These are phyloP conservation scores for Sebastes oblongus DNA, from an alignment of 2,797 vertebrate genomes.

Conservation along the genomic window DNA sequence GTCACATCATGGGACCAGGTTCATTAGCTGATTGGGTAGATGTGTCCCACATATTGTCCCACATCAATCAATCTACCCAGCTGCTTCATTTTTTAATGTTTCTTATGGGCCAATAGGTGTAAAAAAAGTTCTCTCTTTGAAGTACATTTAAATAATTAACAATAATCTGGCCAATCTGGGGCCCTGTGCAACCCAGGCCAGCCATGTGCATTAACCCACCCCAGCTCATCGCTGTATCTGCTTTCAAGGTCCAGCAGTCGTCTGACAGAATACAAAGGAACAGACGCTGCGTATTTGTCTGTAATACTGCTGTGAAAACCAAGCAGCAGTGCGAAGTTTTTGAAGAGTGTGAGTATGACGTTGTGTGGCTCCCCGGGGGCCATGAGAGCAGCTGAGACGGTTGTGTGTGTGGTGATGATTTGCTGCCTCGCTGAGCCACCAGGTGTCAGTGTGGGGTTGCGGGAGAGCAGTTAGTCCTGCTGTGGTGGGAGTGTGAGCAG, in stretches of 20 bases:
- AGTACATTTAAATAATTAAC: no score
- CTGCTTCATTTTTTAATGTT: no score
- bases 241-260: slow-evolving; percentile 21
- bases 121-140: no score
- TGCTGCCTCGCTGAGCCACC: slow-evolving; percentile 51
- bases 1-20: no score
- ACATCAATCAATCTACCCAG: no score
- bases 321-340: slow-evolving; percentile 16
- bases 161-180: no score
- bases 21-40: no score
- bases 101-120: no score
- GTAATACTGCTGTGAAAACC: slow-evolving; percentile 25
- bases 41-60: no score
- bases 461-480: not conserved
- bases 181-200: no score
- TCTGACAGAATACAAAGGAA: slow-evolving; percentile 26
- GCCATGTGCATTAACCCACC: no score
- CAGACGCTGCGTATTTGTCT: not conserved
- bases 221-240: not conserved
- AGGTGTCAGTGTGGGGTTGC: slow-evolving; percentile 73
- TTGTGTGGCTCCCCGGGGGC: slow-evolving; percentile 23
- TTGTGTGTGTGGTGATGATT: not conserved
- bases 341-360: slow-evolving; percentile 28
- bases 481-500: slow-evolving; percentile 8
- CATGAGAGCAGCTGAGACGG: not conserved